Evolutionary conservation across 2,888 invertebrate genomes (phyloP), one percentile per base, ranked within the genome.

Genomic region (Conchocele bisecta): DNA sequence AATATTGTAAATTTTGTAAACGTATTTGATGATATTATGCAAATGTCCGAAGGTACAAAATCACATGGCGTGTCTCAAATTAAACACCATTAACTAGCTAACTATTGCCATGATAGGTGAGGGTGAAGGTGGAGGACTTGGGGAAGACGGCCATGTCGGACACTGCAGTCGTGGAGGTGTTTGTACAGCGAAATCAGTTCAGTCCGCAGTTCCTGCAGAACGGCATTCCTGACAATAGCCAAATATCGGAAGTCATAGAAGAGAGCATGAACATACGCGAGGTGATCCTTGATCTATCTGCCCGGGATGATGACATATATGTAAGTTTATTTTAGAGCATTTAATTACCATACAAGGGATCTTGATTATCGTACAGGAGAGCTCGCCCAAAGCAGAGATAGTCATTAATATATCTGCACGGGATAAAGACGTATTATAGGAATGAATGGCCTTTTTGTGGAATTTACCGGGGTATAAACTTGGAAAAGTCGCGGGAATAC

Each of bases 241-340:
- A 35, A 13, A 9, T 51, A 4, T 13, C 53, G 3, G 39, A 67
- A 0, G 58, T 39, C 4, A 82, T 87, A 5, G 41, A 44, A 41
- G 87, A 86, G 44, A 75, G n/a, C n/a, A 53, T 29, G 33, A 35
- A 4, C n/a, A n/a, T n/a, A n/a, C 46, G 13, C 3, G 24, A 17
- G 81, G 79, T 31, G 48, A 29, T 9, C 2, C 9, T 2, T 64
- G 86, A 3, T 77, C 71, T 81, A 0, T 31, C 7, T 15, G 80
- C 74, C 5, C 46, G 33, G 6, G 86, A 87, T 67, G 50, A 7
- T n/a, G 85, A 85, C 50, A 28, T 35, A 66, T 46, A 63, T 60
- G 86, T 85, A 67, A 65, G 75, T 73, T 24, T 2, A 46, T 7
- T 7, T 17, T 20, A 20, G 48, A 2, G n/a, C n/a, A n/a, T n/a